Conservation (phyloP, 2,797 vertebrate species). For the Peromyscus eremicus region DNA sequence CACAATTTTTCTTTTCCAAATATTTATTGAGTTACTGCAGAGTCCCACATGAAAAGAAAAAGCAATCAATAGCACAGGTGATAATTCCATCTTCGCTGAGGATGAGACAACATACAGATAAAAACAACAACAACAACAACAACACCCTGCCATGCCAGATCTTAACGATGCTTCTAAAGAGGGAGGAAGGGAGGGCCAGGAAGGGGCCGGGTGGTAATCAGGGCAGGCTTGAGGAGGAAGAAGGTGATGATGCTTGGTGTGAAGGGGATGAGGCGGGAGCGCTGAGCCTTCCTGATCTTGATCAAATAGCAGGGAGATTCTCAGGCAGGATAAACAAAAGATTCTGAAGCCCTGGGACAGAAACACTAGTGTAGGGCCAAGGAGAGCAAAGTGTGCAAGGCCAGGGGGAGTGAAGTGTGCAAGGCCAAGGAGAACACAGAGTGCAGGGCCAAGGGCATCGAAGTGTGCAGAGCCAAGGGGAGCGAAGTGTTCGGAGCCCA, state of each 20-base stretch:
- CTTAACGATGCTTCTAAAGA: not conserved
- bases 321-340: not conserved
- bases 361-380: not conserved
- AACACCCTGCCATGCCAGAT: not conserved
- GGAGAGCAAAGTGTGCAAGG: not conserved
- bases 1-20: not conserved
- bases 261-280: not conserved
- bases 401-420: not conserved
- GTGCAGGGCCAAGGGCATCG: not conserved
- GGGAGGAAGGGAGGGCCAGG: rapidly evolving
- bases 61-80: not conserved
- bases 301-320: not conserved
- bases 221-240: not conserved
- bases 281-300: not conserved
- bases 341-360: not conserved
- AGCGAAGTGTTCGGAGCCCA: not conserved
- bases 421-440: too few relatives aligned
- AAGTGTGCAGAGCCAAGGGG: not conserved
- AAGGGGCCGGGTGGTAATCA: too few relatives aligned
- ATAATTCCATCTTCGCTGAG: not conserved
- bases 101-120: not conserved
- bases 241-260: not conserved
- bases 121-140: not conserved
- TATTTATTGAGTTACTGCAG: not conserved
- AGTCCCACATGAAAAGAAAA: not conserved